Evolutionary conservation across 2,113 vertebrate species (phyloP).

Genomic region (Fregata magnificens): DNA sequence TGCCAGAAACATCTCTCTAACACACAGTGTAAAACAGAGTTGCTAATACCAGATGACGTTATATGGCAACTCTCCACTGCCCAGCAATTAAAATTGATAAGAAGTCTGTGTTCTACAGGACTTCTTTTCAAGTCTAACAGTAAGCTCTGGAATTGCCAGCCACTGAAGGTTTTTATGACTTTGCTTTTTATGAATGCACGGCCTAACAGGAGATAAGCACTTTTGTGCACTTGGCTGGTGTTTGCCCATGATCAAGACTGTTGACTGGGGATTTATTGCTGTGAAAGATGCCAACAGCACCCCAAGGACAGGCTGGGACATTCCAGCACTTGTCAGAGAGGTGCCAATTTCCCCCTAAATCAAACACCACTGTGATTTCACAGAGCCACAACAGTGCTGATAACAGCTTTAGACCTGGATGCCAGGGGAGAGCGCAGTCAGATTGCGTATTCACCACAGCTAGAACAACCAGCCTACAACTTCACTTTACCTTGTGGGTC

Average conservation of each 20-base stretch:
- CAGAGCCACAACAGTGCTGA: neutral
- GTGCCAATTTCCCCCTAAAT: slow-evolving; percentile 53
- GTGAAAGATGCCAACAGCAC: slow-evolving; percentile 60
- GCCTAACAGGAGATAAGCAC: slow-evolving; percentile 48
- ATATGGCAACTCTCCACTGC: slow-evolving; percentile 1
- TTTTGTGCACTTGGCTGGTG: slow-evolving; percentile 52
- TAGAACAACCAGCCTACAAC: neutral
- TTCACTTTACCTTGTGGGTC: neutral
- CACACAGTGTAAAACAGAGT: neutral
- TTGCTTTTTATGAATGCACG: slow-evolving; percentile 57
- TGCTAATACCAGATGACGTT: neutral
- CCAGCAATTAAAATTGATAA: slow-evolving; percentile 61
- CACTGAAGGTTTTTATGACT: slow-evolving; percentile 65
- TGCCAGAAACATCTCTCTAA: neutral
- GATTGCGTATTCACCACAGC: neutral
- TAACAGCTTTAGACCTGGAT: neutral
- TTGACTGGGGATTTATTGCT: slow-evolving; percentile 43
- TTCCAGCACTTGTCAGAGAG: slow-evolving; percentile 66
- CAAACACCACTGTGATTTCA: slow-evolving; percentile 1
- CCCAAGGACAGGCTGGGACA: slow-evolving; percentile 70
- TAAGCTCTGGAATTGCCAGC: slow-evolving; percentile 51
- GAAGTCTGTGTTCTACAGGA: slow-evolving; percentile 19
- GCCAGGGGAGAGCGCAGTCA: neutral
- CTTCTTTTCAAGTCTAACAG: slow-evolving; percentile 56
- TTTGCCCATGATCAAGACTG: slow-evolving; percentile 53